phyloP scores from a whole-genome alignment of 2,797 vertebrate genomes.

The Oophaga sylvatica region DNA sequence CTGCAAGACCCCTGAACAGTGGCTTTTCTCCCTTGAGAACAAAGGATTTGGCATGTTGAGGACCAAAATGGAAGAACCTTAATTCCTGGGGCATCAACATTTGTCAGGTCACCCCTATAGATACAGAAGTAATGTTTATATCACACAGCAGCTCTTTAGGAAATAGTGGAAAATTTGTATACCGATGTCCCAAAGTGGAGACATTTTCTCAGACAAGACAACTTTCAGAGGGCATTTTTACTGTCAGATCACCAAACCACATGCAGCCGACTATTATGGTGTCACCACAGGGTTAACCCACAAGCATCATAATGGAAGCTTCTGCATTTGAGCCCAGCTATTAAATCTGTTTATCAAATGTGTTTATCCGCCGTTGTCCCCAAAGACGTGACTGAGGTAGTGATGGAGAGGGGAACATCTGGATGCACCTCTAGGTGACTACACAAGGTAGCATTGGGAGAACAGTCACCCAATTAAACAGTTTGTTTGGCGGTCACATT shows the following conservation, averaged over 20 bases:
- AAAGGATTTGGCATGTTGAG: neutral
- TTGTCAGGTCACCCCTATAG: too few relatives aligned
- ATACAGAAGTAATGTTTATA: neutral
- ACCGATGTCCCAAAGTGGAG: neutral
- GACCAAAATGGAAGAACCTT: neutral
- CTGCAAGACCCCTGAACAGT: neutral
- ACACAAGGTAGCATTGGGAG: constrained; percentile 37
- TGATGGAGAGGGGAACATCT: constrained; percentile 38
- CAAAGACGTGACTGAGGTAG: constrained; percentile 38
- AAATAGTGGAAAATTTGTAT: too few relatives aligned
- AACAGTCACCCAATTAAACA: constrained; percentile 36
- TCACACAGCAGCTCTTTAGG: neutral
- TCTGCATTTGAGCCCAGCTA: neutral
- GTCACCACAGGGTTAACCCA: neutral
- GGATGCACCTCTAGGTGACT: constrained; percentile 42
- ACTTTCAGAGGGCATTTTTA: neutral
- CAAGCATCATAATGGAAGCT: neutral
- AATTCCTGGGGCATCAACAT: too few relatives aligned
- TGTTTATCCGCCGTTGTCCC: constrained; percentile 44
- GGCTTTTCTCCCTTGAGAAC: neutral
- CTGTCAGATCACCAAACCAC: neutral
- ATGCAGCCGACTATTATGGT: neutral
- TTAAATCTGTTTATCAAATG: constrained; percentile 56
- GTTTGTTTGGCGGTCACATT: constrained; percentile 41
- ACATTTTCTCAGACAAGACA: neutral